Conservation (phyloP, 2,888 invertebrate species). For the Mythimna vitellina region DNA sequence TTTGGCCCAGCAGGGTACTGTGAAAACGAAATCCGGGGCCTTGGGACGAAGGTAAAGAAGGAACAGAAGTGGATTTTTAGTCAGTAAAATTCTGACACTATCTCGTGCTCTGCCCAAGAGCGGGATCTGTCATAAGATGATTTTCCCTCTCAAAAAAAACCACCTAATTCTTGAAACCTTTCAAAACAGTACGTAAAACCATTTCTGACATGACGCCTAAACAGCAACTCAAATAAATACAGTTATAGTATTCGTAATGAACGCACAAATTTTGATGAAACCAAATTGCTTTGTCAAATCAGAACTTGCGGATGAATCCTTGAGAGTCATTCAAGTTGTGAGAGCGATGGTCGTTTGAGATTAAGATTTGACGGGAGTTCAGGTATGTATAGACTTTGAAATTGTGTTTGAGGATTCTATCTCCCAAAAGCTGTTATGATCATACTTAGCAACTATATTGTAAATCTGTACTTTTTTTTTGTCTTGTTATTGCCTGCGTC, state of each 20-base stretch:
- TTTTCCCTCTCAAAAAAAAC: too few relatives aligned
- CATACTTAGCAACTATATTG: too few relatives aligned
- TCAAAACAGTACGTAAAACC: slow-evolving; percentile 26
- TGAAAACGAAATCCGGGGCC: too few relatives aligned
- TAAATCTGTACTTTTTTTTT: too few relatives aligned
- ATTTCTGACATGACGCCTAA: slow-evolving; percentile 11
- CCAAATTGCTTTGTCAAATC: slow-evolving; percentile 52
- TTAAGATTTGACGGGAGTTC: slow-evolving; percentile 2
- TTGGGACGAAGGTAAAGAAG: too few relatives aligned
- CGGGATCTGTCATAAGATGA: too few relatives aligned
- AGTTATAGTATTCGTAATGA: slow-evolving; percentile 44
- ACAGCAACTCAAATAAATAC: slow-evolving; percentile 20
- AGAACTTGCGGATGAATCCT: slow-evolving; percentile 37
- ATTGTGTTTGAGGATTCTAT: not conserved
- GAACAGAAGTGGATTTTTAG: too few relatives aligned
- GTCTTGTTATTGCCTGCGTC: too few relatives aligned
- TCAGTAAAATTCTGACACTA: too few relatives aligned
- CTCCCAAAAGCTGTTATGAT: not conserved
- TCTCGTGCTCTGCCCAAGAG: too few relatives aligned
- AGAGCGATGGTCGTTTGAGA: slow-evolving; percentile 12
- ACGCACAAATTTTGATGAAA: slow-evolving; percentile 40
- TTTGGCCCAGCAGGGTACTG: too few relatives aligned
- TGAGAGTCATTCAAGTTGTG: slow-evolving; percentile 12
- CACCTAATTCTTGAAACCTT: not conserved
- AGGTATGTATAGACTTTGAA: not conserved